Percentiles rank a stretch among this genome's conserved stretches.
phyloP scores from a whole-genome alignment of 2,113 vertebrate genomes.

The Zosterops borbonicus region DNA sequence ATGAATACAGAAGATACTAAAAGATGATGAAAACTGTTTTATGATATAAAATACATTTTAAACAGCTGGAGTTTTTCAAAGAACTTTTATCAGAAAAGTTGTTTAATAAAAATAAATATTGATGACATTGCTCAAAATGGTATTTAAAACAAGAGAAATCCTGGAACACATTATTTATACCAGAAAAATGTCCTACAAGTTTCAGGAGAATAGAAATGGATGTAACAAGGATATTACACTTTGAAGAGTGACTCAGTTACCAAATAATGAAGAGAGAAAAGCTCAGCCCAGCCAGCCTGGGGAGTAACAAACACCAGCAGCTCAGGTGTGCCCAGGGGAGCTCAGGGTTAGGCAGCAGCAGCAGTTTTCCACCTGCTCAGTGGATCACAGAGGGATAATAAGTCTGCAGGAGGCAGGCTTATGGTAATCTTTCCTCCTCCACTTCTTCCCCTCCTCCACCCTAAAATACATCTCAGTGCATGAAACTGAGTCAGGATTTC shows the following conservation, averaged over 20 bases:
- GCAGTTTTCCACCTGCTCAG: not conserved
- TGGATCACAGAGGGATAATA: not conserved
- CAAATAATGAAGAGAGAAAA: not conserved
- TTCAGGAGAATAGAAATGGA: not conserved
- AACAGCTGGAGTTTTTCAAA: not conserved
- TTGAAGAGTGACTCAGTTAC: not conserved
- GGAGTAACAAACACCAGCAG: not conserved
- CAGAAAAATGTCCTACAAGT: not conserved
- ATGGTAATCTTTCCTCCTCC: slow-evolving; percentile 2
- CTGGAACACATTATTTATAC: not conserved
- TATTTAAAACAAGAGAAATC: not conserved
- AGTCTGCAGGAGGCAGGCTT: not conserved
- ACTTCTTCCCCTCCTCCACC: not conserved
- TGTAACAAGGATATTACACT: not conserved
- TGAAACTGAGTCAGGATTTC: slow-evolving; percentile 13
- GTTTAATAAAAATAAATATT: not conserved
- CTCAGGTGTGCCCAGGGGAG: rapidly evolving
- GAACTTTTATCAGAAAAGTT: not conserved
- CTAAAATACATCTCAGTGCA: not conserved
- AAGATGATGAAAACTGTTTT: not conserved
- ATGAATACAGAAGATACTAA: not conserved
- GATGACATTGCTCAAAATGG: not conserved
- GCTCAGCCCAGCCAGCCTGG: not conserved
- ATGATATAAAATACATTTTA: not conserved
- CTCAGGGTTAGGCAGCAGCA: not conserved